phyloP scores from a whole-genome alignment of 2,888 invertebrate species.

The Watsonalla binaria region DNA sequence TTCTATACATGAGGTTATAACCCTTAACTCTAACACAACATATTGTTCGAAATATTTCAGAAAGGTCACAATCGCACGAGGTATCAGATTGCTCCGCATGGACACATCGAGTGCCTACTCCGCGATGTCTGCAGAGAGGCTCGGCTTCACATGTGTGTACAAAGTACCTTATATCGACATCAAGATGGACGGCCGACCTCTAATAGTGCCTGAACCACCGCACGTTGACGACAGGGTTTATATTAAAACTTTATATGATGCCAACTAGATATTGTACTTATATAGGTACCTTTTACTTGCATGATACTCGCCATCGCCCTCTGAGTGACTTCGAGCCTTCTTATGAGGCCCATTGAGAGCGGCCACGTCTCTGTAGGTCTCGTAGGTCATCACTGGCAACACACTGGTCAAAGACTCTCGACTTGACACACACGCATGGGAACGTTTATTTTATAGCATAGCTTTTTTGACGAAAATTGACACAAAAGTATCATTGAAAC shows the following conservation, averaged over 20 bases:
- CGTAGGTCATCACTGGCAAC: too few relatives aligned
- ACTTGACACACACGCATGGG: too few relatives aligned
- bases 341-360: too few relatives aligned
- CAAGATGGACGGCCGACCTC: constrained; percentile 76
- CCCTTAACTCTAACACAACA: not conserved
- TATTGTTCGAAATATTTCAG: constrained; percentile 54
- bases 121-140: constrained; percentile 83
- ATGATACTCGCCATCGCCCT: too few relatives aligned
- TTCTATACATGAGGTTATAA: too few relatives aligned
- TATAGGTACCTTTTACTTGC: not conserved
- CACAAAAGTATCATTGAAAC: not conserved
- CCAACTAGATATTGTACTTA: not conserved
- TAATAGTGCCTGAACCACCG: constrained; percentile 82
- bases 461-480: too few relatives aligned
- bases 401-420: too few relatives aligned
- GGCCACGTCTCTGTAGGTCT: too few relatives aligned
- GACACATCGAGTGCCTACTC: constrained; percentile 89
- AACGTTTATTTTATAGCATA: too few relatives aligned
- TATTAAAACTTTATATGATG: constrained; percentile 58
- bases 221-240: constrained; percentile 80
- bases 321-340: too few relatives aligned
- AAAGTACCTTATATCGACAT: constrained; percentile 82
- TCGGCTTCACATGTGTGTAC: constrained; percentile 84
- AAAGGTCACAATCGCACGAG: constrained; percentile 70
- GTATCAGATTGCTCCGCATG: constrained; percentile 80